Evolutionary conservation across 2,888 invertebrate species (phyloP), one percentile per base, ranked within the genome.

Genomic region (Morpho achilles): DNA sequence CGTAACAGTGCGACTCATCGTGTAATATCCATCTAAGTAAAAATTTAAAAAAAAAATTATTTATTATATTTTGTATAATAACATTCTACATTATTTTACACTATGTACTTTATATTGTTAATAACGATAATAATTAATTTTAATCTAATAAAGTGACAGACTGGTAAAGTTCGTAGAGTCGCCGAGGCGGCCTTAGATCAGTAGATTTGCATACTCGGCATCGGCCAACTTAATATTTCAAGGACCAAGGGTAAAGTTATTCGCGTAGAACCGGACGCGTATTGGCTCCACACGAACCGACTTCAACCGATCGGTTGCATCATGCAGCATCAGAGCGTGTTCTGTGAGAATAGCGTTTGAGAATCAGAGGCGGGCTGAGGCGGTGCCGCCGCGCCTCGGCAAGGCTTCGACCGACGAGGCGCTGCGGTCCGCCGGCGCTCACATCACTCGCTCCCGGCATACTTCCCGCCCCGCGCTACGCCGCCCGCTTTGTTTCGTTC

Each of bases 161-260:
- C 90, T 90, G 89, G 90, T 90, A 88, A 89, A 87, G 89, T 90
- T 89, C 85, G 88, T 89, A 90, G 89, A 87, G 89, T 89, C 88
- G 88, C 89, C 76, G 82, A 77, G 84, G 89, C 90, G 89, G 87
- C 87, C 84, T 85, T 90, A 89, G 89, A 85, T 87, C 89, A 83
- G 88, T 90, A 90, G 90, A 87, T 88, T 89, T 88, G 89, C 90
- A 86, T 89, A 89, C 84, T 87, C 88, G 89, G 90, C 89, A 82
- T 84, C 80, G 86, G 88, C 89, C 89, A 88, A 88, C 82, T 82
- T 79, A 87, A 87, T 80, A 83, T 84, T 85, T 86, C 87, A 88
- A 87, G 89, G 90, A 90, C 90, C 90, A 90, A 90, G 87, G 87
- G 87, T 87, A 87, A 87, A 89, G 80, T 85, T 83, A 86, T 84